phyloP scores from a whole-genome alignment of 2,797 vertebrate species.

The Phyllotis vaccarum region DNA sequence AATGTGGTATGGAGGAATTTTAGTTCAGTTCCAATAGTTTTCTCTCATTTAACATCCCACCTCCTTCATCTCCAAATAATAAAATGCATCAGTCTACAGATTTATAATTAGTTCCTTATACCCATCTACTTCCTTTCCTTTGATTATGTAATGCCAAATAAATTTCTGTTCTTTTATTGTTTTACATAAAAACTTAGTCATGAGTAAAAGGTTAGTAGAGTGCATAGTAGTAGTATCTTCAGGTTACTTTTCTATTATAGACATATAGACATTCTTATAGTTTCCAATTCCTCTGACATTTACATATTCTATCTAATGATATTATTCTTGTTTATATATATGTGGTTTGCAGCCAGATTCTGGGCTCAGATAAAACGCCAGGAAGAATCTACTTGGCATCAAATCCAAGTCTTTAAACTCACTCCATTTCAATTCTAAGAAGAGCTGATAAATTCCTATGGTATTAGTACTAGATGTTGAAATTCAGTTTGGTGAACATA shows the following conservation, averaged over 20 bases:
- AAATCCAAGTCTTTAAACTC: not conserved
- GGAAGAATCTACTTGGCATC: not conserved
- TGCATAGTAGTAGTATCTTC: not conserved
- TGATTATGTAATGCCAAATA: constrained; percentile 55
- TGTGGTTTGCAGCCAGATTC: not conserved
- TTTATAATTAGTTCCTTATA: constrained; percentile 68
- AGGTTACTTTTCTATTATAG: constrained; percentile 42
- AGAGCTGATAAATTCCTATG: not conserved
- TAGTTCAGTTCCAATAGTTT: not conserved
- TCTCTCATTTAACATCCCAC: not conserved
- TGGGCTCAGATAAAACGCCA: not conserved
- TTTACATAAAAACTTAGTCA: constrained; percentile 67
- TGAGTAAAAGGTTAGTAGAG: constrained; percentile 47
- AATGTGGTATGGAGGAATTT: not conserved
- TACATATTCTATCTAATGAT: not conserved
- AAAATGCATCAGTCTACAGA: not conserved
- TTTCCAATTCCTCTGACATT: not conserved
- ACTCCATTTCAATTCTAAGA: not conserved
- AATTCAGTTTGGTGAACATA: not conserved
- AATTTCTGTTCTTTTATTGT: constrained; percentile 73
- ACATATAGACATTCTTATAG: not conserved
- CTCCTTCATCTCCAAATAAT: not conserved
- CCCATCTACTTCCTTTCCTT: constrained; percentile 75
- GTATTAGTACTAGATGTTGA: constrained; percentile 10
- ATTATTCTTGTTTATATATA: not conserved